phyloP scores from a whole-genome alignment of 2,113 vertebrate species.

The Burhinus bistriatus region DNA sequence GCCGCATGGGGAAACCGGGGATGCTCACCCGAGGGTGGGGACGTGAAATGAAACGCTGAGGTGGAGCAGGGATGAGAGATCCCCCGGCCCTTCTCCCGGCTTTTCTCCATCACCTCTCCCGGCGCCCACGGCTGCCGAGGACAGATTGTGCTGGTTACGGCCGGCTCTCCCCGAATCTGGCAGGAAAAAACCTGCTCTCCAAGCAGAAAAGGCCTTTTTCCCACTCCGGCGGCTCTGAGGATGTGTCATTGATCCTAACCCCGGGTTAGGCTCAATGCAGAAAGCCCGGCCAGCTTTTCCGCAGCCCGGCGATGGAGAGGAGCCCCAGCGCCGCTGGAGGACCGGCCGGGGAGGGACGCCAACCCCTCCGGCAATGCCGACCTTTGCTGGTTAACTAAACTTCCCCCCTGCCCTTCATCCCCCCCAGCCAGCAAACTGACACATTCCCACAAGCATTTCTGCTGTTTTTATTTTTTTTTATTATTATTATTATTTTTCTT shows the following conservation, averaged over 20 bases:
- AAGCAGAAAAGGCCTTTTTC: not conserved
- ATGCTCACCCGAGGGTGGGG: not conserved
- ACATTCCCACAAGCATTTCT: conserved; percentile 6
- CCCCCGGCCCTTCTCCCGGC: not conserved
- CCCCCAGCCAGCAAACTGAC: conserved; percentile 23
- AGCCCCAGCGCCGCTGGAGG: not conserved
- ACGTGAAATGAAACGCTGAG: accelerated
- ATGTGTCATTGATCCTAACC: not conserved
- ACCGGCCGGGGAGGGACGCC: not conserved
- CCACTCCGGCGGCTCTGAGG: not conserved
- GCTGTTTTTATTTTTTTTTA: not conserved
- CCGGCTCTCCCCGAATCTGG: accelerated
- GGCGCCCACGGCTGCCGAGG: accelerated
- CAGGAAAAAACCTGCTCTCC: not conserved
- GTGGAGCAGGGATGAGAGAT: not conserved
- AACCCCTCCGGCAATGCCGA: not conserved
- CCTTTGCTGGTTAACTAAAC: not conserved
- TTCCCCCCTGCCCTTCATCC: not conserved
- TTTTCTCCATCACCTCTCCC: not conserved
- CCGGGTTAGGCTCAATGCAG: not conserved
- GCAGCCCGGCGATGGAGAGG: accelerated
- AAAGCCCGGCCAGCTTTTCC: not conserved
- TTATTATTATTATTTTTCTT: not conserved
- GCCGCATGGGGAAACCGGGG: not conserved
- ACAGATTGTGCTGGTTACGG: accelerated